Percentiles rank a stretch among this genome's conserved stretches.
Conservation (phyloP, 2,888 invertebrate genomes). For the Acrocyrtus sp. region DNA sequence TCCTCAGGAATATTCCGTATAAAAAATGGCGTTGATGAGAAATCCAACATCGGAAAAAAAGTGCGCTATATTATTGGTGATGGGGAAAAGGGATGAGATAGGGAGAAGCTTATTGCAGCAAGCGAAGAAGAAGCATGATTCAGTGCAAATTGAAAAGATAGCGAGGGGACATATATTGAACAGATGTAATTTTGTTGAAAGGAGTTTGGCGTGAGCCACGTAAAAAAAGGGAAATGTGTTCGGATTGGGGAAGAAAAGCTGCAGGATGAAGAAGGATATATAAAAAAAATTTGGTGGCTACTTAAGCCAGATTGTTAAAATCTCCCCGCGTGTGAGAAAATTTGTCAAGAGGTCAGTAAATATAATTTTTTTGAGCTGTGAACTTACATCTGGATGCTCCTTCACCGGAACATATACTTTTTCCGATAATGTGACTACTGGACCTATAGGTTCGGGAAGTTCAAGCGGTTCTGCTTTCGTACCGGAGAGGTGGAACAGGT, state of each 20-base stretch:
- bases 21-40: constrained; percentile 23
- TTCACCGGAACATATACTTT: constrained; percentile 99
- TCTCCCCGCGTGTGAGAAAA: too few relatives aligned
- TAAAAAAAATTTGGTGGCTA: too few relatives aligned
- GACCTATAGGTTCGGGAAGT: constrained; percentile 90
- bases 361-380: too few relatives aligned
- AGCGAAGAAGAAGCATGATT: constrained; percentile 3
- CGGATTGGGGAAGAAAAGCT: too few relatives aligned
- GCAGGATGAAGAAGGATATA: too few relatives aligned
- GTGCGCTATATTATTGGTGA: background rate
- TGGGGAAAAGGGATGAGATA: background rate
- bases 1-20: background rate
- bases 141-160: background rate
- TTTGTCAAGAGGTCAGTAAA: too few relatives aligned
- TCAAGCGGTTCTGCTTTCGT: constrained; percentile 92
- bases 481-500: constrained; percentile 98
- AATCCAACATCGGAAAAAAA: constrained; percentile 6
- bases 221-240: background rate
- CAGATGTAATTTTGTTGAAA: background rate
- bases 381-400: constrained; percentile 99
- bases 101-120: background rate
- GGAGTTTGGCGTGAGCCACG: background rate
- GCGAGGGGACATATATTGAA: background rate
- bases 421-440: constrained; percentile 93
- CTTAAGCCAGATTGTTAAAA: too few relatives aligned